Evolutionary conservation across 92 coral and sea anemone genomes (phyloP).

Genomic region (Nematostella vectensis): DNA sequence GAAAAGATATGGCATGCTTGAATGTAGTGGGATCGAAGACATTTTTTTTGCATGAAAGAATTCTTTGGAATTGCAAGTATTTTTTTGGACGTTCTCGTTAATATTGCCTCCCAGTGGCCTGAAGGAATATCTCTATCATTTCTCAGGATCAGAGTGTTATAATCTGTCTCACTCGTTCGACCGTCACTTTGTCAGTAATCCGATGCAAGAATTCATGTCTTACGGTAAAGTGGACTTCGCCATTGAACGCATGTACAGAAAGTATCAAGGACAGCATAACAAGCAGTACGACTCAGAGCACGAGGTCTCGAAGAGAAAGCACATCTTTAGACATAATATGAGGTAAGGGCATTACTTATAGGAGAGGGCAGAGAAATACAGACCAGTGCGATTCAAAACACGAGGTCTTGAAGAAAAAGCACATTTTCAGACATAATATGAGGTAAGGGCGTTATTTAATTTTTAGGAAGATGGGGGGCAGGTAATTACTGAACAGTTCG

Average conservation of each 20-base stretch:
- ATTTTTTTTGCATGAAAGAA: no score
- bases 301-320: conserved; percentile 76
- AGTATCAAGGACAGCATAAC: conserved; percentile 60
- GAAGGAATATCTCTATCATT: no score
- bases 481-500: conserved; percentile 59
- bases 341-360: conserved; percentile 60
- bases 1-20: no score
- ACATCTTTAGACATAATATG: conserved; percentile 90
- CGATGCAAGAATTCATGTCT: conserved; percentile 98
- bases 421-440: conserved; percentile 90
- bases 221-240: conserved; percentile 40
- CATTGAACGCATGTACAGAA: conserved; percentile 71
- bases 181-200: conserved; percentile 79
- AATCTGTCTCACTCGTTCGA: conserved; percentile 81
- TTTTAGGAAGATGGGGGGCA: no score
- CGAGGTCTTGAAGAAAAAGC: conserved; percentile 74
- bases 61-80: no score
- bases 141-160: conserved; percentile 76
- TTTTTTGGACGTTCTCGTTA: no score
- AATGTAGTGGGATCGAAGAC: no score
- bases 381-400: conserved; percentile 55
- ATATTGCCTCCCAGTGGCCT: no score
- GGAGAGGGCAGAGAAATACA: no score
- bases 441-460: conserved; percentile 59
- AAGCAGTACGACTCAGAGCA: conserved; percentile 57